Evolutionary conservation across 2,888 invertebrate genomes (phyloP).

Genomic region (Mactromeris polynyma): DNA sequence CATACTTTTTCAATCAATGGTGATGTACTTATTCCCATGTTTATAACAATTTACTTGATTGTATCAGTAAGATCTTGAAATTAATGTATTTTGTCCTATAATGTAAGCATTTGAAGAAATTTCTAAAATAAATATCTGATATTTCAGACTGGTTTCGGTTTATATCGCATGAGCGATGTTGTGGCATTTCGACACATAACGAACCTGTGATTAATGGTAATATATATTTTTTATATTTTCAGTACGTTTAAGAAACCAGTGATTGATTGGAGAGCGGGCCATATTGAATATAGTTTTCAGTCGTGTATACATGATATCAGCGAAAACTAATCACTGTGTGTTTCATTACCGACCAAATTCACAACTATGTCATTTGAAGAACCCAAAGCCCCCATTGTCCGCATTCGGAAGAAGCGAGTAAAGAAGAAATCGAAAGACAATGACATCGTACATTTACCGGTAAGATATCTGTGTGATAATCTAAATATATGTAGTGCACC

Average conservation of each 20-base stretch:
- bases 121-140: not conserved
- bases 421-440: constrained; percentile 68
- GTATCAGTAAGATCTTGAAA: too few species aligned
- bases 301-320: not conserved
- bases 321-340: not conserved
- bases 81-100: too few species aligned
- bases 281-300: not conserved
- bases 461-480: constrained; percentile 37
- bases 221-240: not conserved
- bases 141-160: not conserved
- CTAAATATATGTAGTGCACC: too few species aligned
- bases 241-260: not conserved
- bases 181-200: not conserved
- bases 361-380: constrained; percentile 59
- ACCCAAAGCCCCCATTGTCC: constrained; percentile 69
- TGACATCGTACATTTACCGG: constrained; percentile 67
- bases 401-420: constrained; percentile 63
- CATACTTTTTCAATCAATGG: not conserved
- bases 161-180: not conserved
- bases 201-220: too few species aligned
- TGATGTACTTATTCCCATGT: too few species aligned
- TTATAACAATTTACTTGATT: too few species aligned
- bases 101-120: too few species aligned
- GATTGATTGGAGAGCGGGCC: not conserved
- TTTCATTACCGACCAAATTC: not conserved